A percentile compares a stretch with the other conserved stretches of the same genome.
phyloP scores from a whole-genome alignment of 2,888 invertebrate species.

The Erebia epiphron region DNA sequence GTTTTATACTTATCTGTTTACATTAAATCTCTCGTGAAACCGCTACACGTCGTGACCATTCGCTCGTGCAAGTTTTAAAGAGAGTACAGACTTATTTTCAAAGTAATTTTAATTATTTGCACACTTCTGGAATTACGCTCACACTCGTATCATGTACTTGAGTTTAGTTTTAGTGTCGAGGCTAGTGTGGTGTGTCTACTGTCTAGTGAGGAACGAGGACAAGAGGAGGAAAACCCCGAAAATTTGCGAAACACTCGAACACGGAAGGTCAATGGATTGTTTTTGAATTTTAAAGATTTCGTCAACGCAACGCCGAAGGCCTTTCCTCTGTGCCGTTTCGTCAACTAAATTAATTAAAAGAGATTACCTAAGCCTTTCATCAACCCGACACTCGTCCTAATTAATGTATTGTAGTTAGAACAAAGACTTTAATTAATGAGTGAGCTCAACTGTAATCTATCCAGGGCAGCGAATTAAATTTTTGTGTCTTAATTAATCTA shows the following conservation, averaged over 20 bases:
- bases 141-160: neutral
- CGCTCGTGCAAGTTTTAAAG: too few species aligned
- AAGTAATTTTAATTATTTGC: too few species aligned
- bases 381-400: neutral
- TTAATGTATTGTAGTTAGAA: neutral
- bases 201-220: slow-evolving; percentile 4
- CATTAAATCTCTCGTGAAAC: too few species aligned
- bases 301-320: neutral
- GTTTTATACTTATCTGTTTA: too few species aligned
- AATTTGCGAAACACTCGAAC: slow-evolving; percentile 15
- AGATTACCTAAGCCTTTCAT: neutral
- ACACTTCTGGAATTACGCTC: too few species aligned
- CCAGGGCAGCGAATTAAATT: slow-evolving; percentile 3
- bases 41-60: too few species aligned
- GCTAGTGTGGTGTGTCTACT: neutral
- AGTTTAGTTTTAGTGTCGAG: neutral
- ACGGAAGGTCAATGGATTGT: slow-evolving; percentile 6
- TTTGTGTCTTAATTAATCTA: neutral
- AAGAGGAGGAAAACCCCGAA: slow-evolving; percentile 2
- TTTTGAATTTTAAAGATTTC: neutral
- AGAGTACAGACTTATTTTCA: too few species aligned
- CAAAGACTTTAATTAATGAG: slow-evolving; percentile 3
- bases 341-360: neutral
- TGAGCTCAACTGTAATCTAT: neutral
- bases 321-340: neutral